Conservation (phyloP, 2,113 vertebrate species). For the Oreochromis tanganicae region DNA sequence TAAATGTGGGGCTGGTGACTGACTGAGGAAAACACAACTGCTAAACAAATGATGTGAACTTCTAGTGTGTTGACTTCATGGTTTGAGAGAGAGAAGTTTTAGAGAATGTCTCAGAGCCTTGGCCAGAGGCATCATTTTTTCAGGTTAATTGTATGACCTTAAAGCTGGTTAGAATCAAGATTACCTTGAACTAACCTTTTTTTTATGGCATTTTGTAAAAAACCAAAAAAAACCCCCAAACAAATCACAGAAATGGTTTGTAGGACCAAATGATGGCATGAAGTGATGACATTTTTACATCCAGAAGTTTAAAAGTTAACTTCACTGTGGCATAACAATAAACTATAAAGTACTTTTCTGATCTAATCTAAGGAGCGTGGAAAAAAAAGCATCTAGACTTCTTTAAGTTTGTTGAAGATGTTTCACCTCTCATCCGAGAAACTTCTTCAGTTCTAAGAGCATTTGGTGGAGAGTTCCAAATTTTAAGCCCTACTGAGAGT, state of each 20-base stretch:
- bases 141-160: background rate
- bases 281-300: background rate
- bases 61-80: background rate
- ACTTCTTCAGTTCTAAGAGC: background rate
- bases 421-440: background rate
- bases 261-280: fast-evolving
- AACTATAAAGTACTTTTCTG: background rate
- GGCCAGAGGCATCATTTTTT: background rate
- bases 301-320: background rate
- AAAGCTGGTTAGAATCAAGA: background rate
- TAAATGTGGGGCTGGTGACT: background rate
- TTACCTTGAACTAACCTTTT: background rate
- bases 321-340: background rate
- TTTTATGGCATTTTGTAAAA: background rate
- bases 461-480: background rate
- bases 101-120: background rate
- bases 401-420: background rate
- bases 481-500: background rate
- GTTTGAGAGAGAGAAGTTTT: background rate
- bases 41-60: background rate
- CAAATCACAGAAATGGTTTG: background rate
- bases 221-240: fast-evolving
- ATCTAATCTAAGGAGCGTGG: background rate
- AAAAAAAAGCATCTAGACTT: background rate
- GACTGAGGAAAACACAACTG: background rate